Conservation (phyloP, 2,888 invertebrate genomes). For the Drosophila emarginata region DNA sequence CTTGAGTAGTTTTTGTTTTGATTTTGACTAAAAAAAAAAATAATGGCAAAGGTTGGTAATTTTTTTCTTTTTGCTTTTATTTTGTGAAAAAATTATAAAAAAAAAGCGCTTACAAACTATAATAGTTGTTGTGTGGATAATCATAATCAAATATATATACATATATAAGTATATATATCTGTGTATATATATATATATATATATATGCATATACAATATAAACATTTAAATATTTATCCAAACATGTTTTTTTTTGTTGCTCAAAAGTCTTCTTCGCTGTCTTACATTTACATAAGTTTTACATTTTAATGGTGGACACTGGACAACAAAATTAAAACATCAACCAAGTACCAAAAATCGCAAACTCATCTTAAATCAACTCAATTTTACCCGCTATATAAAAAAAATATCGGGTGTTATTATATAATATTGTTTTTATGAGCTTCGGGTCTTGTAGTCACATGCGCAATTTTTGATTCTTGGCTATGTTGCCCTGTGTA, state of each 20-base stretch:
- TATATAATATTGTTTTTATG: background rate
- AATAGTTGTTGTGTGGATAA: conserved; percentile 77
- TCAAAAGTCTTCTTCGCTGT: conserved; percentile 76
- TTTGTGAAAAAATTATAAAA: conserved; percentile 70
- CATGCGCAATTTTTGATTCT: background rate
- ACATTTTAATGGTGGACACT: conserved; percentile 39
- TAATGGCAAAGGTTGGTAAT: conserved; percentile 67
- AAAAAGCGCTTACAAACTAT: conserved; percentile 77
- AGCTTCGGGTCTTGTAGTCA: background rate
- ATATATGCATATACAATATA: conserved; percentile 52
- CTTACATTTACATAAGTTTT: conserved; percentile 70
- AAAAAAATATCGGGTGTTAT: background rate
- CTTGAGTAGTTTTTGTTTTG: conserved; percentile 32
- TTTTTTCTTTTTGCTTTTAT: conserved; percentile 60
- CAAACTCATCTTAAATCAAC: background rate
- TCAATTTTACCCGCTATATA: background rate
- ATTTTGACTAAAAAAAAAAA: conserved; percentile 57
- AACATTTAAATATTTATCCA: conserved; percentile 79
- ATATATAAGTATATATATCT: conserved; percentile 56
- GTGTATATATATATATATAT: conserved; percentile 56
- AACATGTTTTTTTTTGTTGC: conserved; percentile 79
- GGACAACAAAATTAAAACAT: conserved; percentile 1
- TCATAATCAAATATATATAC: conserved; percentile 57
- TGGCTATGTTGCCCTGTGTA: background rate
- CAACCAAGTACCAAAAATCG: background rate